phyloP scores from a whole-genome alignment of 2,888 invertebrate species.

The Noctua janthe region DNA sequence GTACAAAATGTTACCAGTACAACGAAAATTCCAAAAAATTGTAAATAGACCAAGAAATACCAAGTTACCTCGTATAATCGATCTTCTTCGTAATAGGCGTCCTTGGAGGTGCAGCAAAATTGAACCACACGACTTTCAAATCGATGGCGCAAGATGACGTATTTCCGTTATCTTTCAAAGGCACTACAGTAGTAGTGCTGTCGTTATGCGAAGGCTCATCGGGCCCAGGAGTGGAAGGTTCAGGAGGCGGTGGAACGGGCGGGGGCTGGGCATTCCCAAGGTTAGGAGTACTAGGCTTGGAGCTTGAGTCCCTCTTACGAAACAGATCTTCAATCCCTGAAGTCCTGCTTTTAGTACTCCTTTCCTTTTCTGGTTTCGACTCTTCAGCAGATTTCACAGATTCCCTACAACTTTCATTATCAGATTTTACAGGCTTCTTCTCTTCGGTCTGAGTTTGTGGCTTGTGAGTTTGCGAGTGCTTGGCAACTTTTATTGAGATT shows the following conservation, averaged over 20 bases:
- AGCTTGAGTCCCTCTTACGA: constrained; percentile 90
- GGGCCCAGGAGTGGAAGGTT: constrained; percentile 81
- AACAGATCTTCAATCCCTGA: constrained; percentile 88
- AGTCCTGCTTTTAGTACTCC: constrained; percentile 77
- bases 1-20: background rate
- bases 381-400: constrained; percentile 88
- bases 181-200: constrained; percentile 81
- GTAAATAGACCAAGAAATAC: background rate
- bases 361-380: constrained; percentile 83
- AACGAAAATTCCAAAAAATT: background rate
- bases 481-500: constrained; percentile 94
- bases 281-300: constrained; percentile 91
- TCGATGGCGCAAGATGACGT: constrained; percentile 97
- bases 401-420: constrained; percentile 86
- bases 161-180: constrained; percentile 93
- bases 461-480: constrained; percentile 94
- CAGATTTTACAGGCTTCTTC: constrained; percentile 81
- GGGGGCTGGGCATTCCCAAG: constrained; percentile 85
- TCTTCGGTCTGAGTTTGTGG: constrained; percentile 89
- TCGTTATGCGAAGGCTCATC: constrained; percentile 84
- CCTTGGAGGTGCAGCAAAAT: constrained; percentile 98
- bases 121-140: constrained; percentile 98
- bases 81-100: constrained; percentile 98
- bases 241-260: constrained; percentile 78
- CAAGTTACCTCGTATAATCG: constrained; percentile 95